Evolutionary conservation across 2,113 vertebrate species (phyloP).

Genomic region (Ciconia maguari): DNA sequence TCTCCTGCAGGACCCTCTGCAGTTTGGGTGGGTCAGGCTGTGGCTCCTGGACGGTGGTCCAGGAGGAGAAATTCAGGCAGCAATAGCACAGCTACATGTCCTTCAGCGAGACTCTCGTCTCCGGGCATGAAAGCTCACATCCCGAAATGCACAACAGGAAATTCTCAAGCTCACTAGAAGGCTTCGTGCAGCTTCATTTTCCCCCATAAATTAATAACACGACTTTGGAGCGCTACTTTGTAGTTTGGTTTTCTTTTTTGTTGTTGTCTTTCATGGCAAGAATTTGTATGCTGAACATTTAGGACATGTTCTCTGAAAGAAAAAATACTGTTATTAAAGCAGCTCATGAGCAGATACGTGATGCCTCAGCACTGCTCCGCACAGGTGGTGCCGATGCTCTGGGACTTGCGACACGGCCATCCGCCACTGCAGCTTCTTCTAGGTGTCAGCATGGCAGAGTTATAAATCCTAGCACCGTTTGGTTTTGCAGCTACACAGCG

Average conservation of each 20-base stretch:
- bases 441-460: not conserved
- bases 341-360: not conserved
- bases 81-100: not conserved
- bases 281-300: conserved; percentile 3
- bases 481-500: not conserved
- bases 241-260: not conserved
- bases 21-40: not conserved
- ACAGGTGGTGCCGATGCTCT: too few species aligned
- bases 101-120: not conserved
- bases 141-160: not conserved
- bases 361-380: not conserved
- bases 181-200: not conserved
- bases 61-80: not conserved
- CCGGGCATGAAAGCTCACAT: not conserved
- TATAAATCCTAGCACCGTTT: not conserved
- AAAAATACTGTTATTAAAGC: not conserved
- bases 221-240: not conserved
- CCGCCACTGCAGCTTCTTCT: not conserved
- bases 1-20: not conserved
- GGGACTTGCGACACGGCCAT: not conserved
- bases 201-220: not conserved
- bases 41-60: not conserved
- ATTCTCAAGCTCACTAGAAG: not conserved
- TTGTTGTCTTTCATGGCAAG: not conserved
- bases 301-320: not conserved